These are phyloP conservation scores for Dolomedes plantarius DNA, from an alignment of 2,888 invertebrate species.

Conservation along the genomic window DNA sequence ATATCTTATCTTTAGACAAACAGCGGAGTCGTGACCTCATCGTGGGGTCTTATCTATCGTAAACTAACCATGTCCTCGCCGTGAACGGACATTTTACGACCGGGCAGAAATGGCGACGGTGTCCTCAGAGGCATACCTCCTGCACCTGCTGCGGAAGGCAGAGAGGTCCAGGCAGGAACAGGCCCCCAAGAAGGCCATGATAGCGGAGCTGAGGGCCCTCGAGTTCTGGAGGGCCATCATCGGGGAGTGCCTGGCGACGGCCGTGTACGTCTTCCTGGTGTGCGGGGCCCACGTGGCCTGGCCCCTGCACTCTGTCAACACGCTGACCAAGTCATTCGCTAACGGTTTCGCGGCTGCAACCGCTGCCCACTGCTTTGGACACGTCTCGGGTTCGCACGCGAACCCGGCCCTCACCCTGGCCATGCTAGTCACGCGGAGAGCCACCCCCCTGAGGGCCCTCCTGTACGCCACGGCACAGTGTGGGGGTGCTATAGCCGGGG, in stretches of 20 bases:
- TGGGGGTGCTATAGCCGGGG: slow-evolving; percentile 94
- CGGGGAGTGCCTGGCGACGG: slow-evolving; percentile 93
- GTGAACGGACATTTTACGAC: too few relatives aligned
- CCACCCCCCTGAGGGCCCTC: slow-evolving; percentile 87
- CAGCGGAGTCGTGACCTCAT: too few relatives aligned
- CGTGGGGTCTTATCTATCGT: too few relatives aligned
- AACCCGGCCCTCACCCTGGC: slow-evolving; percentile 94
- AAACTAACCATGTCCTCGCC: too few relatives aligned
- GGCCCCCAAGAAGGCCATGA: slow-evolving; percentile 80
- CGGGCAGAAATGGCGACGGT: slow-evolving; percentile 68
- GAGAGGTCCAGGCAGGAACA: slow-evolving; percentile 37
- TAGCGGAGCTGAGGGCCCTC: slow-evolving; percentile 88
- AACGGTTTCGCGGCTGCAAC: slow-evolving; percentile 85
- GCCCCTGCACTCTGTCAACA: slow-evolving; percentile 73
- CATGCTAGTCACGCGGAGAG: slow-evolving; percentile 87
- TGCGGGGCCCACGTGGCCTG: slow-evolving; percentile 86
- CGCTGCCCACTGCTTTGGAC: slow-evolving; percentile 90
- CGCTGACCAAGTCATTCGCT: slow-evolving; percentile 67
- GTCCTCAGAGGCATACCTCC: slow-evolving; percentile 57
- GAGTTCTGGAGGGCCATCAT: slow-evolving; percentile 94
- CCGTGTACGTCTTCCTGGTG: slow-evolving; percentile 92
- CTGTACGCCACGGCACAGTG: slow-evolving; percentile 93
- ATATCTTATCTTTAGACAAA: too few relatives aligned
- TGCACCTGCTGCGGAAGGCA: slow-evolving; percentile 60
- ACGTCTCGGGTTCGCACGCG: slow-evolving; percentile 93